Base-by-base conservation (phyloP, 2,888 invertebrate species). In the Osmoderma eremita region DNA sequence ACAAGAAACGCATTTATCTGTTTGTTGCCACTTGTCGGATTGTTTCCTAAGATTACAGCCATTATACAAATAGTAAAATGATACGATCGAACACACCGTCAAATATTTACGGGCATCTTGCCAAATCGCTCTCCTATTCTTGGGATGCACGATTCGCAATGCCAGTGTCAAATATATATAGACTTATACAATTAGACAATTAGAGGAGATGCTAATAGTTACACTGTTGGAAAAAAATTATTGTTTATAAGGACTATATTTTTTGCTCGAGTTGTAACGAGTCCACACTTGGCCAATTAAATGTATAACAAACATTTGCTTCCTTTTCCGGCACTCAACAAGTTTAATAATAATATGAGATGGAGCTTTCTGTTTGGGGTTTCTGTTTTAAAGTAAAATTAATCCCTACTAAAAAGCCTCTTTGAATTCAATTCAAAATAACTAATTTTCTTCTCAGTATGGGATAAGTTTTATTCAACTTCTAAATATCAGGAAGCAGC, bases 161-260 rank as follows among this genome's bases (percentile, higher is more conserved):
- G 67, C 63, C 67, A 67, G 51, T 67, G 67, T 67, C 67, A 63
- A 17, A 53, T 63, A 67, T 63, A 53, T 63, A 53, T 67, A 62
- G 67, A 53, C 58, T 45, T 24, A n/a, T n/a, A 45, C 58, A 15
- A 56, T 56, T 45, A 58, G 58, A 58, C 15, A 58, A 58, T 58
- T 58, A 30, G 15, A 42, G 30, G 30, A 20, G 1, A 6, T 42
- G 17, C 5, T 58, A 22, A 15, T 15, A 18, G 50, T 51, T 42
- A 17, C 30, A 30, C 6, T 1, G 50, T 22, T 3, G 8, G 30
- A 58, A 24, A 24, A 30, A 24, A 58, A 58, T 45, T 45, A 39
- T 45, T 45, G 24, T 22, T 22, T 56, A 56, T 41, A 22, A 22
- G 24, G 42, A 15, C 22, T 58, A 45, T 24, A 58, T 45, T 58